phyloP scores from a whole-genome alignment of 1,140 invertebrate species.

The Scylla paramamosain region DNA sequence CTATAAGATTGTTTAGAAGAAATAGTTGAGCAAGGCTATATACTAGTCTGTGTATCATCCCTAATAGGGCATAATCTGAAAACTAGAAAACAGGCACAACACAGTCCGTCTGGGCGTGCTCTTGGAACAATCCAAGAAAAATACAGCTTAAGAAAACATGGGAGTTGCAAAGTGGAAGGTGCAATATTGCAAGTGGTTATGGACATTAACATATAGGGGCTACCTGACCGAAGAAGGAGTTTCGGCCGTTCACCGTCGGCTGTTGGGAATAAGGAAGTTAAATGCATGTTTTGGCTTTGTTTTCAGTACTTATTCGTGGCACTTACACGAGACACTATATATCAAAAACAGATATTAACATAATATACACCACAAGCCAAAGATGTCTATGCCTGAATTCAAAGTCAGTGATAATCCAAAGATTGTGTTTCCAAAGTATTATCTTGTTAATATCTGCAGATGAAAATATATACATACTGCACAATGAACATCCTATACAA shows the following conservation, averaged over 20 bases:
- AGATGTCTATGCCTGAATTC: not conserved
- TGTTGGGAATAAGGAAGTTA: conserved; percentile 75
- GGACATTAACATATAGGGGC: conserved; percentile 72
- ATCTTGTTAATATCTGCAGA: conserved; percentile 51
- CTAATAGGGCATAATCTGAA: conserved; percentile 41
- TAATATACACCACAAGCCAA: not conserved
- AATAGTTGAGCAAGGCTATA: not conserved
- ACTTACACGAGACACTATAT: conserved; percentile 46
- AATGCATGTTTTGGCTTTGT: conserved; percentile 61
- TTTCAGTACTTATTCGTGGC: conserved; percentile 46
- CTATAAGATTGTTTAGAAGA: conserved; percentile 12
- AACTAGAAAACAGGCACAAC: conserved; percentile 63
- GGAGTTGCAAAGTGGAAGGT: conserved; percentile 75
- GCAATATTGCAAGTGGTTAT: conserved; percentile 75
- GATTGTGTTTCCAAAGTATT: not conserved
- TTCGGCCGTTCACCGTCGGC: conserved; percentile 77
- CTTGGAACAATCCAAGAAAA: conserved; percentile 72
- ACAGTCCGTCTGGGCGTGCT: conserved; percentile 73
- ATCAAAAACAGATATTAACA: conserved; percentile 52
- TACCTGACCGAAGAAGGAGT: conserved; percentile 78
- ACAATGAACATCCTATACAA: conserved; percentile 52
- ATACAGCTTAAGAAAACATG: conserved; percentile 71
- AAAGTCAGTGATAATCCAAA: not conserved
- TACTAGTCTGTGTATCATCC: not conserved
- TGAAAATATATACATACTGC: conserved; percentile 44